Evolutionary conservation across 2,113 vertebrate genomes (phyloP).

Genomic region (Oncorhynchus gorbuscha): DNA sequence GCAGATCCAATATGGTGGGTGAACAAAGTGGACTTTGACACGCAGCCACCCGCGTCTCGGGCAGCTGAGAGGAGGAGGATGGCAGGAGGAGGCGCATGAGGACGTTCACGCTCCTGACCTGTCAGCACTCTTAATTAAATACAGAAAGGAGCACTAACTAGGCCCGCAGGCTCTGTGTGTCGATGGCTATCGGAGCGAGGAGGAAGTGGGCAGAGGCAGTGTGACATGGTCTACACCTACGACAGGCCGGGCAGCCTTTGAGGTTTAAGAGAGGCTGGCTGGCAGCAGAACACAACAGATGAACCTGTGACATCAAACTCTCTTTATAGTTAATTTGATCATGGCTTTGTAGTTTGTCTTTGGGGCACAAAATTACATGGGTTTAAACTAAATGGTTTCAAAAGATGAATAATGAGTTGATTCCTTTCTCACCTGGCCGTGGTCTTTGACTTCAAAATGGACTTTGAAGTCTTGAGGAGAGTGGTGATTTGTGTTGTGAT

Average conservation of each 20-base stretch:
- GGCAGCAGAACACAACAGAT: constrained; percentile 28
- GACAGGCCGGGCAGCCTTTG: constrained; percentile 7
- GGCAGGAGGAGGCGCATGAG: background rate
- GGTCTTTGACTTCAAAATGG: background rate
- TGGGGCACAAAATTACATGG: background rate
- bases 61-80: constrained; percentile 8
- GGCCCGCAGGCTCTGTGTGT: constrained; percentile 18
- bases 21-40: constrained; percentile 49
- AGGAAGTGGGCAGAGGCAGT: constrained; percentile 33
- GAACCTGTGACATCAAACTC: background rate
- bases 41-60: constrained; percentile 20
- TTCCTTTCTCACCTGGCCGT: constrained; percentile 1
- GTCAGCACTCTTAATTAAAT: constrained; percentile 49
- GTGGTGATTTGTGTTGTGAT: constrained; percentile 18
- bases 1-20: background rate
- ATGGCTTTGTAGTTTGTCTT: constrained; percentile 3
- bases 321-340: background rate
- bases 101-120: constrained; percentile 11
- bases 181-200: constrained; percentile 40
- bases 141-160: constrained; percentile 49
- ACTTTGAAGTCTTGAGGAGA: constrained; percentile 29
- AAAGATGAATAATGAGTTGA: background rate
- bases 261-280: constrained; percentile 27
- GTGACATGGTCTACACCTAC: constrained; percentile 1
- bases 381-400: background rate